Percentiles rank a stretch among this genome's conserved stretches.
Conservation (phyloP, 2,888 invertebrate species). For the Cephus rjabovi region DNA sequence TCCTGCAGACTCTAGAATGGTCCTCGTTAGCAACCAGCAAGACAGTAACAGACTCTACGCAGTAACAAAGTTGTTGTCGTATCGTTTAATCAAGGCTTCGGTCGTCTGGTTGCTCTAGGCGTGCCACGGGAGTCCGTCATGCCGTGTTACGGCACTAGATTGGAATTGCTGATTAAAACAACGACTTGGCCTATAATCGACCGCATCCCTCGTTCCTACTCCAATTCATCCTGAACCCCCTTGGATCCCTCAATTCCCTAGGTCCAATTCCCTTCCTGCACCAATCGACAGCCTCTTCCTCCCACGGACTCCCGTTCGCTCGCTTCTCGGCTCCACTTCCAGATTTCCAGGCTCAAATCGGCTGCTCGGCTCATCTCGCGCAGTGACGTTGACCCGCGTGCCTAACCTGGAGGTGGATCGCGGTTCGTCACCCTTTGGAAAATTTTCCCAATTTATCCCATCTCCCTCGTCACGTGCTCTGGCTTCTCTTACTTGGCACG, state of each 20-base stretch:
- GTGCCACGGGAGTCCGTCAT: neutral
- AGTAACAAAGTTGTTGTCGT: slow-evolving; percentile 43
- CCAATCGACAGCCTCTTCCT: neutral
- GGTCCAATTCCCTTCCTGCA: neutral
- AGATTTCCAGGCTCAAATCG: neutral
- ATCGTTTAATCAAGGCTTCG: slow-evolving; percentile 41
- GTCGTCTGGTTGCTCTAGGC: slow-evolving; percentile 22
- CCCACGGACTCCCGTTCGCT: too few species aligned
- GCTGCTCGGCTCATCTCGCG: neutral
- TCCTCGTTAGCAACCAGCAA: neutral
- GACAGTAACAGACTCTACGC: neutral
- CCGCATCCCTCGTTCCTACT: neutral
- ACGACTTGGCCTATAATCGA: slow-evolving; percentile 20
- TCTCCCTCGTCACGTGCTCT: neutral
- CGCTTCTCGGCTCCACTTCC: neutral
- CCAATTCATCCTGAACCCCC: slow-evolving; percentile 4
- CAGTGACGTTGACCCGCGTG: neutral
- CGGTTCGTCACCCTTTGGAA: neutral
- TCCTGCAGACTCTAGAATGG: neutral
- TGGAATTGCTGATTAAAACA: slow-evolving; percentile 40
- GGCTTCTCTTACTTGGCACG: neutral
- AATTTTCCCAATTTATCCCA: neutral
- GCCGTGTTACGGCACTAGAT: slow-evolving; percentile 15
- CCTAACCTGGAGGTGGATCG: neutral
- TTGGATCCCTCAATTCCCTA: neutral